Base-by-base conservation (phyloP, 1,140 invertebrate species). In the Philotrypesis tridentata region DNA sequence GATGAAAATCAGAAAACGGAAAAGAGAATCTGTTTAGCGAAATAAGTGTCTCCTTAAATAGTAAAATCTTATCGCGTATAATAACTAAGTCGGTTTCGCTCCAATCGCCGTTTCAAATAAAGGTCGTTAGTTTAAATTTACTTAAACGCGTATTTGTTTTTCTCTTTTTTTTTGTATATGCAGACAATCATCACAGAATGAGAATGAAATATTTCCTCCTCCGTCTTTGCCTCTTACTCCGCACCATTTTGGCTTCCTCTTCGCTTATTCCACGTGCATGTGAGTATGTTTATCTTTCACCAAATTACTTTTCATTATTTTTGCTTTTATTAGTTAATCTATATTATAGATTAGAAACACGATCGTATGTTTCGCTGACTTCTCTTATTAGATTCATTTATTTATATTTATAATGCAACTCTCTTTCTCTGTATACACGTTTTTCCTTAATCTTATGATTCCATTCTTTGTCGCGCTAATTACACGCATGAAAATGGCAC, bases 151-250 rank as follows among this genome's bases (percentile, higher is more conserved):
- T 72, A n/a, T 77, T 82, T 82, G 31, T 76, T 60, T 55, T 82
- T 82, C 65, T 76, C 60, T 33, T 23, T 60, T 83, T 61, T 78
- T 61, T 80, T 78, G 12, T 80, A 83, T 87, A 88, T 87, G 87
- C 88, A 86, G 85, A 89, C 87, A 90, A 84, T 89, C 89, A 89
- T 90, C 89, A 90, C 89, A 89, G 88, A 89, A 89, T 89, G 84
- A 89, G 88, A 90, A 89, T 89, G 86, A 89, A 89, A 89, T 88
- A 89, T 88, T 86, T 74, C 55, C 23, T 84, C 43, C 61, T 73
- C 31, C 60, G 11, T 37, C 60, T 70, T 79, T 40, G 73, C 60
- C 65, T 80, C n/a, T 75, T 78, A 68, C 23, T 74, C 48, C 43
- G 61, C 33, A 73, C 67, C 37, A 60, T 72, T 23, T 84, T 74